phyloP scores from a whole-genome alignment of 2,888 invertebrate species.

The Drosophila picticornis region DNA sequence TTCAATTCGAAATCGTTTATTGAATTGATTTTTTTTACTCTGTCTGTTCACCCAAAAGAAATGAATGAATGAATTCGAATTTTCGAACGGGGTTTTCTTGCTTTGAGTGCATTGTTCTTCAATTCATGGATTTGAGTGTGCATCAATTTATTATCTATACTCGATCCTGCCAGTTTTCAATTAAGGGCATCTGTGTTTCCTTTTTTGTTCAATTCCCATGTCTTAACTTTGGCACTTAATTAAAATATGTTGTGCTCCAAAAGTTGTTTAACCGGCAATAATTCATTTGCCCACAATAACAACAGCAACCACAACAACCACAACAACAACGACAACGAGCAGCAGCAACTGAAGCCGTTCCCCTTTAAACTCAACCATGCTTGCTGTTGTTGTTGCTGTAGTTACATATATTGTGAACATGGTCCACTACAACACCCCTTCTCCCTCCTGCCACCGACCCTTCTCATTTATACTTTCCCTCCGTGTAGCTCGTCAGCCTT shows the following conservation, averaged over 20 bases:
- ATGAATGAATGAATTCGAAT: not conserved
- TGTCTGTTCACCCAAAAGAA: not conserved
- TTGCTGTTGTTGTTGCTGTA: constrained; percentile 29
- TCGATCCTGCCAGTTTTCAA: constrained; percentile 19
- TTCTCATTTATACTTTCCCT: not conserved
- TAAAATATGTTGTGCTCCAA: constrained; percentile 58
- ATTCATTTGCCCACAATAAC: constrained; percentile 51
- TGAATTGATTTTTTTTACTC: not conserved
- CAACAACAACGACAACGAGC: constrained; percentile 5
- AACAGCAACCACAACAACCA: constrained; percentile 19
- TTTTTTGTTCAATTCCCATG: constrained; percentile 40
- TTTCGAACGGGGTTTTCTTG: not conserved
- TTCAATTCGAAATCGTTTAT: not conserved
- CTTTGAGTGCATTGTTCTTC: not conserved
- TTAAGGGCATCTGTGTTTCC: constrained; percentile 7
- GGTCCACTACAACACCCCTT: constrained; percentile 1
- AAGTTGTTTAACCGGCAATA: constrained; percentile 67
- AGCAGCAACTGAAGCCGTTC: constrained; percentile 21
- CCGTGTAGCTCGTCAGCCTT: not conserved
- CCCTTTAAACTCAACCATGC: constrained; percentile 38
- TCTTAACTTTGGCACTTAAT: constrained; percentile 63
- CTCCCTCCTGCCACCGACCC: not conserved
- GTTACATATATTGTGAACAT: constrained; percentile 52
- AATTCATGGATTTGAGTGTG: not conserved
- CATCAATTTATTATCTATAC: not conserved